Evolutionary conservation across 2,888 invertebrate genomes (phyloP).

Genomic region (Allophyes oxyacanthae): DNA sequence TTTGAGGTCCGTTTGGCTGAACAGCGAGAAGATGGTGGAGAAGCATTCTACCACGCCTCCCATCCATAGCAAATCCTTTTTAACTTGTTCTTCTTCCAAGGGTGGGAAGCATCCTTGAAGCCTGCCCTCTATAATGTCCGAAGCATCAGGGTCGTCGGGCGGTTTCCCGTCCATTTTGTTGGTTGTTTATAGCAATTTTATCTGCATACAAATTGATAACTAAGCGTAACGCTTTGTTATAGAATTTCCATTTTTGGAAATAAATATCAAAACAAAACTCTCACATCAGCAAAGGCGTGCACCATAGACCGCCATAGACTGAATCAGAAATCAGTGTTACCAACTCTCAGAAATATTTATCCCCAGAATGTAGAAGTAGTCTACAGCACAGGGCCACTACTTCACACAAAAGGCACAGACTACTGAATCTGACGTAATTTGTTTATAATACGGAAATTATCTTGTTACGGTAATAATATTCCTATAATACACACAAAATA

Average conservation of each 20-base stretch:
- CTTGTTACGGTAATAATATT: too few relatives aligned
- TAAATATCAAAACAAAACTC: slow-evolving; percentile 25
- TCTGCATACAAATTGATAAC: slow-evolving; percentile 12
- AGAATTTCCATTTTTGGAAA: not conserved
- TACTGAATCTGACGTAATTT: not conserved
- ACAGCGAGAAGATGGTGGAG: slow-evolving; percentile 95
- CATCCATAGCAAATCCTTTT: slow-evolving; percentile 91
- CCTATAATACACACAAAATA: too few relatives aligned
- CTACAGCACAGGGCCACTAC: too few relatives aligned
- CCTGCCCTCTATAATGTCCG: slow-evolving; percentile 54
- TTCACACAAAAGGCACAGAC: not conserved
- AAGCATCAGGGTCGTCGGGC: slow-evolving; percentile 43
- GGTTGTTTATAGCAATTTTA: slow-evolving; percentile 1
- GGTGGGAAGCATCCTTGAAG: slow-evolving; percentile 50
- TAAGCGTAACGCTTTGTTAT: not conserved
- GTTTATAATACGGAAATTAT: too few relatives aligned
- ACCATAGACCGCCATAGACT: slow-evolving; percentile 30
- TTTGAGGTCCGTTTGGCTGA: slow-evolving; percentile 93
- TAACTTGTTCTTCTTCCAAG: slow-evolving; percentile 66
- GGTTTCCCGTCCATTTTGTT: slow-evolving; percentile 54
- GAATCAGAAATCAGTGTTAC: too few relatives aligned
- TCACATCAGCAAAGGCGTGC: slow-evolving; percentile 15
- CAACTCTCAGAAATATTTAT: too few relatives aligned
- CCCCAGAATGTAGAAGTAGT: too few relatives aligned
- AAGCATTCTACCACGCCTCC: slow-evolving; percentile 96